These are phyloP conservation scores for Catostomus latipinnis DNA, from an alignment of 2,797 vertebrate genomes.

Conservation along the genomic window DNA sequence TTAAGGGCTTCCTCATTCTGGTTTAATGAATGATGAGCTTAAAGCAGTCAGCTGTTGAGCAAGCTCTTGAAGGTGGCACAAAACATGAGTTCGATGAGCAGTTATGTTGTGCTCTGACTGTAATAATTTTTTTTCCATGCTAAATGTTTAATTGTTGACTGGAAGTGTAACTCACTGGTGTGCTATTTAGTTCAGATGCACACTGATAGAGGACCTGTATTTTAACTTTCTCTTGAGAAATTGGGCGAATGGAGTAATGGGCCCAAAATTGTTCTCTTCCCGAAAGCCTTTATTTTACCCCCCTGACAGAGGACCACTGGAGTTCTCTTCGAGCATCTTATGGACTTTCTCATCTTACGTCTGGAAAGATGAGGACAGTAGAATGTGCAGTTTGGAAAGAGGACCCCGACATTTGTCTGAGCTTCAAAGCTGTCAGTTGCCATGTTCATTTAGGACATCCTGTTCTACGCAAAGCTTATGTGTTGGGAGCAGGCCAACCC, in stretches of 20 bases:
- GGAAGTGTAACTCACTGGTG: constrained; percentile 1
- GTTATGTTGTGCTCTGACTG: constrained; percentile 36
- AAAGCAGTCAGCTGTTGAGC: constrained; percentile 29
- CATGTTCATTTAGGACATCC: neutral
- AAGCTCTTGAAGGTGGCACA: constrained; percentile 26
- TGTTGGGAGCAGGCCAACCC: too few relatives aligned
- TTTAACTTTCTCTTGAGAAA: neutral
- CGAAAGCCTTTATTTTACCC: neutral
- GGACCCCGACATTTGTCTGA: neutral
- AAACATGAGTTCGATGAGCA: constrained; percentile 45
- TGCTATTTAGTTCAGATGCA: neutral
- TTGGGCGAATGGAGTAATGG: neutral
- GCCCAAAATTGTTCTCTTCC: neutral
- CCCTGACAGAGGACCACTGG: neutral
- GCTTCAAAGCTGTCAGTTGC: neutral
- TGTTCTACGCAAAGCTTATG: too few relatives aligned
- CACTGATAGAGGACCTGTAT: neutral
- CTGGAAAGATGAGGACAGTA: neutral
- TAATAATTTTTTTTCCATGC: neutral
- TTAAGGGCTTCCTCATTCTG: constrained; percentile 27
- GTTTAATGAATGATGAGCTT: constrained; percentile 48
- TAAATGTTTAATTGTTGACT: constrained; percentile 24
- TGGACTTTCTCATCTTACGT: neutral
- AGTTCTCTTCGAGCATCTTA: neutral
- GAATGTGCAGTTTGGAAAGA: neutral